Evolutionary conservation across 30 jellyfish, hydroid and myxozoan genomes (phyloP), one percentile per base, ranked within the genome.

Genomic region (Hydractinia symbiolongicarpus): DNA sequence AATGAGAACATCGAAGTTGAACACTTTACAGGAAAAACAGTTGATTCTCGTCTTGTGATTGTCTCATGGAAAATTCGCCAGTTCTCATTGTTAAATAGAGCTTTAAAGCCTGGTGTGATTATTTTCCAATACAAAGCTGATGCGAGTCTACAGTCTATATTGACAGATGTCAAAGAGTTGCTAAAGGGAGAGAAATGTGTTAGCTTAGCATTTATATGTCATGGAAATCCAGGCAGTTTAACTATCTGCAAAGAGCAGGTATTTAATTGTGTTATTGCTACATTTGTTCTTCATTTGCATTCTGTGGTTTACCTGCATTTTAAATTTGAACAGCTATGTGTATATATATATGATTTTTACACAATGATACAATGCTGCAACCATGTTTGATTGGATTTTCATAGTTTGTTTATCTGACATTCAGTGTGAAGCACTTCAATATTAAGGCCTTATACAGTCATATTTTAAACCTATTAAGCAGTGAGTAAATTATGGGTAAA

Each of bases 1-100:
- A 51, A 64, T 7, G 40, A 64, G 40, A 8, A 7, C 9, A 44
- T 51, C 9, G 52, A 64, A 51, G 40, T 64, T 13, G 74, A 64
- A 64, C 74, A 64, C 52, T 51, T 64, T 64, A 1, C 19, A 44
- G 74, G 74, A 7, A 44, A n/a, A 64, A n/a, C 74, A 13, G 52
- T 51, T 1, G 52, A 44, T 51, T 7, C 74, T 7, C 55, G 96
- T 3, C 72, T 89, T 50, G 95, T 89, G 10, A 17, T 89, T 82
- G 95, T 84, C 50, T 83, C 96, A 5, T 84, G 91, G 91, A 89
- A 89, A 75, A 86, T 90, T 7, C 81, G 97, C 70, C 97, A 89
- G 54, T 90, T 72, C 74, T 77, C 87, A 4, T 76, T 62, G 68
- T 69, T 89, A 64, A 90, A 77, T 50, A 89, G 84, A 40, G 95